Conservation (phyloP, 2,888 invertebrate genomes). For the Zelleria hepariella region DNA sequence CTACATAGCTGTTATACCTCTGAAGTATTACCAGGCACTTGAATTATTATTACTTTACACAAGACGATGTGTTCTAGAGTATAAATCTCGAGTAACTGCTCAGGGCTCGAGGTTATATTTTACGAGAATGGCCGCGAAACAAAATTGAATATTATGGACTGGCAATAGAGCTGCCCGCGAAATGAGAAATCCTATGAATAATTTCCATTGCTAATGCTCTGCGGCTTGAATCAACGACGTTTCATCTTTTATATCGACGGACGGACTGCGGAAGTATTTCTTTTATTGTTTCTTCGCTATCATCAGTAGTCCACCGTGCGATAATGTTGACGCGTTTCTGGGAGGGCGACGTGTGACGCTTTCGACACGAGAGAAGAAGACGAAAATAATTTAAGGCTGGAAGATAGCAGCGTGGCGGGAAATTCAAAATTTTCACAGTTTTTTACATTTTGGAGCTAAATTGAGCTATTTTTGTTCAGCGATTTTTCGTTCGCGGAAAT, state of each 20-base stretch:
- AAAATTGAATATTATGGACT: constrained; percentile 39
- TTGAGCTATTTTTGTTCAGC: too few species aligned
- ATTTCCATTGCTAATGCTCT: background rate
- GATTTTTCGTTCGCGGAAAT: too few species aligned
- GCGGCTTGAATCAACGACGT: background rate
- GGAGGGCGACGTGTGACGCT: too few species aligned
- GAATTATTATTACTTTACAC: background rate
- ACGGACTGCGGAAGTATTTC: background rate
- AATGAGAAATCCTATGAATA: constrained; percentile 2
- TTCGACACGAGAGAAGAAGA: too few species aligned
- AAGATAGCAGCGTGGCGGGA: too few species aligned
- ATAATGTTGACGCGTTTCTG: too few species aligned
- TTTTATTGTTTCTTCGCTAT: background rate
- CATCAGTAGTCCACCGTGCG: background rate
- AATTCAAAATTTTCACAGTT: too few species aligned
- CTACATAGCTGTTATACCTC: background rate
- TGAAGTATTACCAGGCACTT: background rate
- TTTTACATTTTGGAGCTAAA: too few species aligned
- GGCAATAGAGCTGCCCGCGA: background rate
- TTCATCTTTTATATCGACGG: background rate
- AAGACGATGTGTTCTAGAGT: constrained; percentile 25
- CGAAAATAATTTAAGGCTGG: too few species aligned
- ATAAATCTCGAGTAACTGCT: constrained; percentile 34
- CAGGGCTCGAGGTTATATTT: constrained; percentile 30
- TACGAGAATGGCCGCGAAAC: constrained; percentile 42